A percentile compares a stretch with the other conserved stretches of the same genome.
phyloP scores from a whole-genome alignment of 1,140 invertebrate species.

The Brachionus angularis region DNA sequence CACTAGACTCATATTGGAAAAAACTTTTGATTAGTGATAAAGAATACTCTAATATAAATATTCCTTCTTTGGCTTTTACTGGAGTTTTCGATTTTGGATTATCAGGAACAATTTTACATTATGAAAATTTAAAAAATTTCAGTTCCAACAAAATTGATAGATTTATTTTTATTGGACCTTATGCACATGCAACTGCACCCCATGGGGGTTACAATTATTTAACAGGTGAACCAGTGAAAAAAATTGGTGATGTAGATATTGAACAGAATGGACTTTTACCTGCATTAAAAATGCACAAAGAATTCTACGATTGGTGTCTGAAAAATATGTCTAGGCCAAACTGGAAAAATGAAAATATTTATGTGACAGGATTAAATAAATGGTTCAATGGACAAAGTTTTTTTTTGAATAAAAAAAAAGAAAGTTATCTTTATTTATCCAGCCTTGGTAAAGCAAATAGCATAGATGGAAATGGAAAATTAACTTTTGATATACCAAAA shows the following conservation, averaged over 20 bases:
- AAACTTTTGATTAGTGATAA: not conserved
- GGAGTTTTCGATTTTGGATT: slow-evolving; percentile 5
- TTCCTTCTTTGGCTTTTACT: slow-evolving; percentile 6
- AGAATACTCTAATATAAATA: slow-evolving; percentile 2
- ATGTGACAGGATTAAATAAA: not conserved
- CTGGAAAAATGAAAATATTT: not conserved
- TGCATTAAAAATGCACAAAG: not conserved
- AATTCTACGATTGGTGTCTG: slow-evolving; percentile 33
- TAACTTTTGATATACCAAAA: not conserved
- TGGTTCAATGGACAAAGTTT: not conserved
- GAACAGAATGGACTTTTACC: slow-evolving; percentile 10
- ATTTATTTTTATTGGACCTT: slow-evolving; percentile 34
- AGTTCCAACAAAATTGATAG: not conserved
- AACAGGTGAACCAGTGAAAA: not conserved
- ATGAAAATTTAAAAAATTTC: not conserved
- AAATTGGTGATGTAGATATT: not conserved
- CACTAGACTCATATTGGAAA: not conserved
- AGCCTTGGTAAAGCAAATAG: not conserved
- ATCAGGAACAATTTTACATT: slow-evolving; percentile 13
- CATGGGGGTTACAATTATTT: slow-evolving; percentile 9
- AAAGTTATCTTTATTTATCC: slow-evolving; percentile 5
- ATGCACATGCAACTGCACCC: not conserved
- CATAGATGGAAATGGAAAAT: slow-evolving; percentile 17
- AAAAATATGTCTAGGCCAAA: slow-evolving; percentile 15
- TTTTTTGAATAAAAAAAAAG: not conserved